phyloP scores from a whole-genome alignment of 2,888 invertebrate species.

The Elegia similella region DNA sequence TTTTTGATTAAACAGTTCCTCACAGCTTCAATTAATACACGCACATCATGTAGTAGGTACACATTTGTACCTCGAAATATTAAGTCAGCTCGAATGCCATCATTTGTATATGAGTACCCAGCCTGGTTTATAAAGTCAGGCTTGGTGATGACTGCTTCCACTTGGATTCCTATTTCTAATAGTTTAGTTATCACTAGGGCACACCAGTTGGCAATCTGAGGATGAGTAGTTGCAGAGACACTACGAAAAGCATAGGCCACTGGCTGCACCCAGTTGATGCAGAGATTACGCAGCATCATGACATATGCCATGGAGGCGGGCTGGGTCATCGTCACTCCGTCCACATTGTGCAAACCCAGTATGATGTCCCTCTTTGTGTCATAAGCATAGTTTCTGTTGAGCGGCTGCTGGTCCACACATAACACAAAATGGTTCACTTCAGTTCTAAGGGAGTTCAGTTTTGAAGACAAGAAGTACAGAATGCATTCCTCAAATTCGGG shows the following conservation, averaged over 20 bases:
- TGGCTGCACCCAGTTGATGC: conserved; percentile 2
- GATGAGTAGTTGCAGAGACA: neutral
- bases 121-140: neutral
- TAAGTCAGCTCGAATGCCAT: neutral
- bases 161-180: neutral
- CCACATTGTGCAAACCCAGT: neutral
- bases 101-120: neutral
- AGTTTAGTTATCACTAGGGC: neutral
- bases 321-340: neutral
- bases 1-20: neutral
- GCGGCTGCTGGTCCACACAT: neutral
- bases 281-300: neutral
- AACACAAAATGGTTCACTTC: conserved; percentile 4
- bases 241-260: neutral
- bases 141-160: neutral
- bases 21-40: neutral
- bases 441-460: neutral
- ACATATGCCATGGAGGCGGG: neutral
- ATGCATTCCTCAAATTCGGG: neutral
- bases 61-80: neutral
- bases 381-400: neutral
- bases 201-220: neutral
- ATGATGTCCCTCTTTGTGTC: neutral
- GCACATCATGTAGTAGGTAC: neutral
- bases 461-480: neutral